Conservation (phyloP, 2,113 vertebrate genomes). For the Odocoileus virginianus region DNA sequence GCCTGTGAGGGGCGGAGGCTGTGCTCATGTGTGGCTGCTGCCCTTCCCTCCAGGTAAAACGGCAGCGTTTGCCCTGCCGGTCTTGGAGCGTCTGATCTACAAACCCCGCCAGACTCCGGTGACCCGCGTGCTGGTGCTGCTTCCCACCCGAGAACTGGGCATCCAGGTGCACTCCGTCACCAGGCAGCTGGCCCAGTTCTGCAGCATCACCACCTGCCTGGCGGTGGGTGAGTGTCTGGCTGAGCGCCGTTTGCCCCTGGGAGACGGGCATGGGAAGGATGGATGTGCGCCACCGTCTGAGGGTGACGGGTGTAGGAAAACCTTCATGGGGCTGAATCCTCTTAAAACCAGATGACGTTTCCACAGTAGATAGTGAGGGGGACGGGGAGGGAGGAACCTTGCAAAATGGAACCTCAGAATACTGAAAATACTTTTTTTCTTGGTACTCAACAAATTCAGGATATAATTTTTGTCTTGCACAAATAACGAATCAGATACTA, state of each 20-base stretch:
- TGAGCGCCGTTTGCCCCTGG: fast-evolving
- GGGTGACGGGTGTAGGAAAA: neutral
- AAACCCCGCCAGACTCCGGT: constrained; percentile 93
- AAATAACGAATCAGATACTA: neutral
- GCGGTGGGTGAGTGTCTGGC: constrained; percentile 88
- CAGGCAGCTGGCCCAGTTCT: constrained; percentile 94
- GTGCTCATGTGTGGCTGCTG: neutral
- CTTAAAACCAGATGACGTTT: neutral
- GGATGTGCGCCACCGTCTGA: fast-evolving
- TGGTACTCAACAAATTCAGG: neutral
- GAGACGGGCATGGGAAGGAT: fast-evolving
- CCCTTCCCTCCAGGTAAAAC: constrained; percentile 89
- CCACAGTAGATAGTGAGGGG: neutral
- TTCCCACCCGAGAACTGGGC: constrained; percentile 95
- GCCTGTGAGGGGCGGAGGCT: neutral
- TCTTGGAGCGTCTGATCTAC: constrained; percentile 95
- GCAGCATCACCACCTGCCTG: constrained; percentile 89
- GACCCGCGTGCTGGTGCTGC: constrained; percentile 92
- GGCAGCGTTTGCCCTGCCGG: constrained; percentile 94
- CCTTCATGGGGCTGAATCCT: neutral
- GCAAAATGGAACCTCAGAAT: neutral
- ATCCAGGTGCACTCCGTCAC: constrained; percentile 97
- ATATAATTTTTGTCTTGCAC: neutral
- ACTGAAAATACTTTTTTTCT: neutral
- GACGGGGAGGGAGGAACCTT: neutral